Percentiles rank a stretch among this genome's conserved stretches.
phyloP scores from a whole-genome alignment of 1,140 invertebrate genomes.

The Acyrthosiphon pisum region DNA sequence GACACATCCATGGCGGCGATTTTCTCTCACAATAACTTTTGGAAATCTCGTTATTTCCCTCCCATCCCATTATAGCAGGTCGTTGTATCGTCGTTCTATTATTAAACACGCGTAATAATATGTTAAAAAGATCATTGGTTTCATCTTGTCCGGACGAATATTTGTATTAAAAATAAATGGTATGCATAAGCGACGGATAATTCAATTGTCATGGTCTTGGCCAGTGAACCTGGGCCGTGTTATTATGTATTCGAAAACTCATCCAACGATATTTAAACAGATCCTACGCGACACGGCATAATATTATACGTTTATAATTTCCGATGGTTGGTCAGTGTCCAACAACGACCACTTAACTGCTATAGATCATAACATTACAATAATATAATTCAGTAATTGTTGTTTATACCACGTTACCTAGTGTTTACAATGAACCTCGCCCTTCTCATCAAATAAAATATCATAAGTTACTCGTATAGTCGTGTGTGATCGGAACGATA shows the following conservation, averaged over 20 bases:
- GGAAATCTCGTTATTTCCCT: slow-evolving; percentile 16
- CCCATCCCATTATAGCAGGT: neutral
- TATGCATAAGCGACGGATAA: slow-evolving; percentile 38
- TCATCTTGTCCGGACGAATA: slow-evolving; percentile 7
- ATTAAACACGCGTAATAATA: neutral
- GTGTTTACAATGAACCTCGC: neutral
- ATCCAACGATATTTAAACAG: slow-evolving; percentile 10
- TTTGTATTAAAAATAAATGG: slow-evolving; percentile 9
- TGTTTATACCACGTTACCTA: neutral
- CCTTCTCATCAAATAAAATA: neutral
- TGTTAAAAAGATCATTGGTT: neutral
- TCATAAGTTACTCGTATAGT: neutral
- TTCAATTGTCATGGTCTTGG: slow-evolving; percentile 52
- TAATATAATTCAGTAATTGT: slow-evolving; percentile 8
- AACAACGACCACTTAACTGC: slow-evolving; percentile 2
- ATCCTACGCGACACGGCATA: slow-evolving; percentile 35
- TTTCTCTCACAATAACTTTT: slow-evolving; percentile 14
- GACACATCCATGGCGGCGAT: neutral
- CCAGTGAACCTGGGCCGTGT: slow-evolving; percentile 25
- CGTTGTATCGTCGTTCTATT: neutral
- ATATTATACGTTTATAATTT: slow-evolving; percentile 26
- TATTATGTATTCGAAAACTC: neutral
- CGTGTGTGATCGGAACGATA: neutral
- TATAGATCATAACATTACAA: neutral
- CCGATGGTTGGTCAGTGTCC: slow-evolving; percentile 7